phyloP scores from a whole-genome alignment of 2,113 vertebrate genomes.

The Vimba vimba region DNA sequence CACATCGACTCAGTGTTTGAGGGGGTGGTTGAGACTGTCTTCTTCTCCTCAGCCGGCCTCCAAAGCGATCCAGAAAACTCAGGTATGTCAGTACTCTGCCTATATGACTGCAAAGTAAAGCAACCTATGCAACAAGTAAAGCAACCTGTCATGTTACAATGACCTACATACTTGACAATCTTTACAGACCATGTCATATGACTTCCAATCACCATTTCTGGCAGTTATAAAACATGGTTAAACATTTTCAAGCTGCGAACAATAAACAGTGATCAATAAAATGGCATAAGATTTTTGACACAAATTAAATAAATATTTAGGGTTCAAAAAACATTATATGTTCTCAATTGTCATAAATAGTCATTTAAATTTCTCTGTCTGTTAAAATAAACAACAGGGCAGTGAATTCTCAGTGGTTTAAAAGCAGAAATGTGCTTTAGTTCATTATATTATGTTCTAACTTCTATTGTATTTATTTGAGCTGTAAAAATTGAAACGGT shows the following conservation, averaged over 20 bases:
- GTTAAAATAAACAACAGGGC: not conserved
- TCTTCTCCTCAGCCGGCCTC: slow-evolving; percentile 41
- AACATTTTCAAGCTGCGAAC: not conserved
- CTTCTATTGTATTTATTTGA: not conserved
- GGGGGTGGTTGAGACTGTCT: slow-evolving; percentile 49
- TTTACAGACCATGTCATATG: not conserved
- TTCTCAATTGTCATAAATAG: not conserved
- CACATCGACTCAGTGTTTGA: slow-evolving; percentile 57
- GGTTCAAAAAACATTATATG: not conserved
- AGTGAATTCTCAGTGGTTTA: not conserved
- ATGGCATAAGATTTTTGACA: not conserved
- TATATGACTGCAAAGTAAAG: not conserved
- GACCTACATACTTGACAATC: not conserved
- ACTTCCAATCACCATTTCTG: not conserved
- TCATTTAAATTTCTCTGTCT: not conserved
- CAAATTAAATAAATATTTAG: not conserved
- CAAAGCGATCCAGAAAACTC: slow-evolving; percentile 49
- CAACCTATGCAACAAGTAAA: not conserved
- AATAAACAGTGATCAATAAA: not conserved
- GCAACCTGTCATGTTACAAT: not conserved
- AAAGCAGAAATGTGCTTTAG: not conserved
- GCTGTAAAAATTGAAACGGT: too few relatives aligned
- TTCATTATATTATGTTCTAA: not conserved
- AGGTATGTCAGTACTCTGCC: not conserved
- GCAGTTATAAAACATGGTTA: not conserved